A percentile compares a stretch with the other conserved stretches of the same genome.
These are phyloP conservation scores for Agonum fuliginosum DNA, from an alignment of 2,888 invertebrate species.

Conservation along the genomic window DNA sequence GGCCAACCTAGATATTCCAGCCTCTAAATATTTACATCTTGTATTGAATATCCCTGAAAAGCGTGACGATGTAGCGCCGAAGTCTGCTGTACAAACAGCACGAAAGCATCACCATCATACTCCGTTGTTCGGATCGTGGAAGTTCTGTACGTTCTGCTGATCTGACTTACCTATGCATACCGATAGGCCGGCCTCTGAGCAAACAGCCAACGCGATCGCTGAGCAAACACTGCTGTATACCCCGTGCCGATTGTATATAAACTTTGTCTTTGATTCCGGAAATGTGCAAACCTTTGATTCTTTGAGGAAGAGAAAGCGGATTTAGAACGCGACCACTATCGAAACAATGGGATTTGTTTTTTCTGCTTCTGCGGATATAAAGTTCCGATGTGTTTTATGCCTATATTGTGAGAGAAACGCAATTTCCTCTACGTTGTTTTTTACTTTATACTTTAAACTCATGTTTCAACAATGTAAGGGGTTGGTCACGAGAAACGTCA, in stretches of 20 bases:
- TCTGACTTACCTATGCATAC: conserved; percentile 48
- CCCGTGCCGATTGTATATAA: conserved; percentile 47
- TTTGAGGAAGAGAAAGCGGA: conserved; percentile 14
- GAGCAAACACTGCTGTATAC: conserved; percentile 6
- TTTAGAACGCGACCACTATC: conserved; percentile 44
- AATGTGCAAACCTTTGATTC: conserved; percentile 58
- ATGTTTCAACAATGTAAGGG: too few species aligned
- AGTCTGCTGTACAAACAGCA: conserved; percentile 10
- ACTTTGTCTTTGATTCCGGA: conserved; percentile 59
- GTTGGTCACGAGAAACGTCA: too few species aligned
- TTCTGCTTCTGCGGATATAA: conserved; percentile 43
- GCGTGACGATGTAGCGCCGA: not conserved
- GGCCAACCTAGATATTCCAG: not conserved
- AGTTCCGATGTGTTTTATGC: conserved; percentile 25
- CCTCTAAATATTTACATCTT: not conserved
- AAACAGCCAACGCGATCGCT: conserved; percentile 30
- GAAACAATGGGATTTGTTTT: conserved; percentile 57
- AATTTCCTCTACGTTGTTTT: conserved; percentile 22
- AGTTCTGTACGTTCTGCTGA: not conserved
- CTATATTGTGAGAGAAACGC: conserved; percentile 25
- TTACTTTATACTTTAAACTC: conserved; percentile 5
- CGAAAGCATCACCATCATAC: too few species aligned
- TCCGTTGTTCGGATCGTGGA: too few species aligned
- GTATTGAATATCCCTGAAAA: conserved; percentile 29
- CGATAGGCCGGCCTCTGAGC: conserved; percentile 31